Percentiles rank a stretch among this genome's conserved stretches.
These are phyloP conservation scores for Malurus melanocephalus DNA, from an alignment of 2,113 vertebrate genomes.

Conservation along the genomic window DNA sequence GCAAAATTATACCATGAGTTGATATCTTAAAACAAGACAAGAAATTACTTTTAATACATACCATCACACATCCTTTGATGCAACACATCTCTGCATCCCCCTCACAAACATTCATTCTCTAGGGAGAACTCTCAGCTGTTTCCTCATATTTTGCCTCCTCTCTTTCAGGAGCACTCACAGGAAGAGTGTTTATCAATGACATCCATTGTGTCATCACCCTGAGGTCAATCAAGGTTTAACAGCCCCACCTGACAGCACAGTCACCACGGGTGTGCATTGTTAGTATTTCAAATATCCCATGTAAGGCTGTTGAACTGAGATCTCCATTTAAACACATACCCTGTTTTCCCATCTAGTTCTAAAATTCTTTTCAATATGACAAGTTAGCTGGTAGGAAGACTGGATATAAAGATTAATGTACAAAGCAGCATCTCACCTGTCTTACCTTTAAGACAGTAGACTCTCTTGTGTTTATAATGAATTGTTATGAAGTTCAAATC, in stretches of 20 bases:
- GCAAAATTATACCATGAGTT: neutral
- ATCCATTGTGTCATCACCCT: neutral
- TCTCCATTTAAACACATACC: neutral
- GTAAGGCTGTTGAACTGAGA: neutral
- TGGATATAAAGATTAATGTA: neutral
- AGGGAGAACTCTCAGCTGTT: neutral
- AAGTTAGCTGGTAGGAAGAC: neutral
- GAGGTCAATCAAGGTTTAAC: neutral
- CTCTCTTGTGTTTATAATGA: neutral
- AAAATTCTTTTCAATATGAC: neutral
- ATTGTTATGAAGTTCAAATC: neutral
- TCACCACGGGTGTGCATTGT: neutral
- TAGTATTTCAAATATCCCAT: neutral
- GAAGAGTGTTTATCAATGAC: neutral
- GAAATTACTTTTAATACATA: neutral
- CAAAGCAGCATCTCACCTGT: neutral
- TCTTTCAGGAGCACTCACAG: fast-evolving
- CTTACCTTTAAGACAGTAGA: neutral
- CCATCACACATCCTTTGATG: neutral
- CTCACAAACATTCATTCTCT: fast-evolving
- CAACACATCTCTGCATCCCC: fast-evolving
- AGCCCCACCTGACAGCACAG: neutral
- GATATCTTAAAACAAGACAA: neutral
- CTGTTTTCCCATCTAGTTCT: neutral
- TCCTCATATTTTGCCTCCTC: neutral